Evolutionary conservation across 2,888 invertebrate genomes (phyloP).

Genomic region (Mimachlamys varia): DNA sequence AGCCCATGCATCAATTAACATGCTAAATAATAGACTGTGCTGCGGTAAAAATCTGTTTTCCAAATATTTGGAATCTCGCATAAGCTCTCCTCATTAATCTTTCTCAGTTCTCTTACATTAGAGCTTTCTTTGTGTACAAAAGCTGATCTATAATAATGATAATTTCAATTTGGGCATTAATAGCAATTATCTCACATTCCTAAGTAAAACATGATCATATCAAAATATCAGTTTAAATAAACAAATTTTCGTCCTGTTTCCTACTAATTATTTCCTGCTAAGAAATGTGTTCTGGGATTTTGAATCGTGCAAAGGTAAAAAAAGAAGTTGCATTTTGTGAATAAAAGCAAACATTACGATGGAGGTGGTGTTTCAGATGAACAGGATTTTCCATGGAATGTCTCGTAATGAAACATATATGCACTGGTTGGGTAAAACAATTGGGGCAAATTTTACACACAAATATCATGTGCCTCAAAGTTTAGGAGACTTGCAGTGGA

Average conservation of each 20-base stretch:
- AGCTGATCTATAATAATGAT: background rate
- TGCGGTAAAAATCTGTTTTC: constrained; percentile 7
- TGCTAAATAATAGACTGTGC: constrained; percentile 12
- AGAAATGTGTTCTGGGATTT: constrained; percentile 2
- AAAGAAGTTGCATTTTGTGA: constrained; percentile 32
- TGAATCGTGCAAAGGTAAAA: constrained; percentile 15
- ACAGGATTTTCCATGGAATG: background rate
- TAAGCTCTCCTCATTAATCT: background rate
- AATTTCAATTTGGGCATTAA: background rate
- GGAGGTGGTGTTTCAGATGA: constrained; percentile 9
- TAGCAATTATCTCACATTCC: background rate
- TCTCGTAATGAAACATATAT: background rate
- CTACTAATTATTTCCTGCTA: background rate
- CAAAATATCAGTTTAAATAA: background rate
- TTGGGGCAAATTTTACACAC: constrained; percentile 26
- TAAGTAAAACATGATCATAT: background rate
- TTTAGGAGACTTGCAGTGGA: constrained; percentile 28
- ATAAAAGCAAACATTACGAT: constrained; percentile 32
- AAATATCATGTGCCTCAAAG: constrained; percentile 33
- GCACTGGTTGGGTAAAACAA: constrained; percentile 31
- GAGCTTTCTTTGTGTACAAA: background rate
- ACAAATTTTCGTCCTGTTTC: background rate
- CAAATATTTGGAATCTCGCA: background rate
- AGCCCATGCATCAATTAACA: background rate
- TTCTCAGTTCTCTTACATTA: too few species aligned